Conservation (phyloP, 1,140 invertebrate species). For the Acarapis woodi region DNA sequence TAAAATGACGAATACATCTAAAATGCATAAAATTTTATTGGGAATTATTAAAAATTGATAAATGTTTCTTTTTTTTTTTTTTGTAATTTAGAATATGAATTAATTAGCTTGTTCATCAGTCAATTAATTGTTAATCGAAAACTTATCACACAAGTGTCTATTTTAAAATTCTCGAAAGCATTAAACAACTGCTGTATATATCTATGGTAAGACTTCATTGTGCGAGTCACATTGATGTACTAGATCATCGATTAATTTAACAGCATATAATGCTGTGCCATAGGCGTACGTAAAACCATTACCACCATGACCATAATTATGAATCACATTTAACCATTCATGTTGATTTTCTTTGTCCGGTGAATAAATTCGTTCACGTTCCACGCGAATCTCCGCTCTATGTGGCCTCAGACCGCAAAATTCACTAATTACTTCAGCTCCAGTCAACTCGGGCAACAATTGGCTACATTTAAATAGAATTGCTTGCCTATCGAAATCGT, state of each 20-base stretch:
- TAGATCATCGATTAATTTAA: slow-evolving; percentile 23
- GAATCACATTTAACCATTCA: slow-evolving; percentile 28
- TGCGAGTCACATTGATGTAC: too few species aligned
- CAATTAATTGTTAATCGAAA: too few species aligned
- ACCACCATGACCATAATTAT: slow-evolving; percentile 76
- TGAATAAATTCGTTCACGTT: slow-evolving; percentile 19
- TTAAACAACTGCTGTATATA: too few species aligned
- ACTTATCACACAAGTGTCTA: too few species aligned
- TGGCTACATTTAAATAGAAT: slow-evolving; percentile 40
- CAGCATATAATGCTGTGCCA: slow-evolving; percentile 44
- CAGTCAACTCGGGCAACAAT: slow-evolving; percentile 33
- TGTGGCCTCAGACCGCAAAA: slow-evolving; percentile 46
- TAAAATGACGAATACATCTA: too few species aligned
- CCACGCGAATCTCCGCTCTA: slow-evolving; percentile 39
- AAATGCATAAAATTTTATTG: too few species aligned
- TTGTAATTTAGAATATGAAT: too few species aligned
- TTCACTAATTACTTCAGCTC: slow-evolving; percentile 23
- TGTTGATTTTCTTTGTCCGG: neutral
- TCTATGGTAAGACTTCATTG: too few species aligned
- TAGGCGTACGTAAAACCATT: slow-evolving; percentile 61
- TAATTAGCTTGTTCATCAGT: too few species aligned
- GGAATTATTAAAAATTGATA: too few species aligned
- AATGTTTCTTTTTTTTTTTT: too few species aligned
- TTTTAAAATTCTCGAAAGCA: too few species aligned
- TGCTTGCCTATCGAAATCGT: slow-evolving; percentile 32